Evolutionary conservation across 2,888 invertebrate species (phyloP), one percentile per base, ranked within the genome.

Genomic region (Julus scanicus): DNA sequence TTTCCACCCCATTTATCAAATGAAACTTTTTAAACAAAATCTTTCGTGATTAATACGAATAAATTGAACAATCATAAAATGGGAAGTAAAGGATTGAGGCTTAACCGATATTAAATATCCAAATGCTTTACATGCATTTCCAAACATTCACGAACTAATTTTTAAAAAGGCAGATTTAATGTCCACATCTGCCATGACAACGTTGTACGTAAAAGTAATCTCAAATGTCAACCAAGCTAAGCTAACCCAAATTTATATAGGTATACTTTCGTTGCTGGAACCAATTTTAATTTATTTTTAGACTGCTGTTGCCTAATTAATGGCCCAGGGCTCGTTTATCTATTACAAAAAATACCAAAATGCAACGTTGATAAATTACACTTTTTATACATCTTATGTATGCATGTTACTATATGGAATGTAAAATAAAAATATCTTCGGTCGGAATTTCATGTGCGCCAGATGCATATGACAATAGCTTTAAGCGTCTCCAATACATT

Each of bases 251-350:
- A 13, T 15, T 13, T 37, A 44, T 15, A 37, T 29, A 80, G 20
- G 29, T 20, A 20, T 9, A 29, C 71, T 71, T 20, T n/a, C 71
- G 20, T 37, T 80, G 71, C 71, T 2, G 29, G 2, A 71, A 9
- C 13, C 29, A 80, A 80, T 37, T 71, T 71, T 80, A 80, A 80
- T 80, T 80, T 80, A 80, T 80, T 80, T 80, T 37, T 80, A 11
- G 80, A 37, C 80, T 80, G 80, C 80, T 80, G 80, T 80, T 80
- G 80, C 80, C 37, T 80, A 80, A 80, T 80, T 80, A 80, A 80
- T 80, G 80, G 20, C 80, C 13, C 80, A 9, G 80, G 80, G 80
- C 37, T 80, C 80, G 80, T 80, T 80, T 80, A 80, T 80, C 6
- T 11, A 20, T 37, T 80, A 71, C 11, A 80, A 80, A 80, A 80